Conservation (phyloP, 2,888 invertebrate genomes). For the Harpalus rufipes region DNA sequence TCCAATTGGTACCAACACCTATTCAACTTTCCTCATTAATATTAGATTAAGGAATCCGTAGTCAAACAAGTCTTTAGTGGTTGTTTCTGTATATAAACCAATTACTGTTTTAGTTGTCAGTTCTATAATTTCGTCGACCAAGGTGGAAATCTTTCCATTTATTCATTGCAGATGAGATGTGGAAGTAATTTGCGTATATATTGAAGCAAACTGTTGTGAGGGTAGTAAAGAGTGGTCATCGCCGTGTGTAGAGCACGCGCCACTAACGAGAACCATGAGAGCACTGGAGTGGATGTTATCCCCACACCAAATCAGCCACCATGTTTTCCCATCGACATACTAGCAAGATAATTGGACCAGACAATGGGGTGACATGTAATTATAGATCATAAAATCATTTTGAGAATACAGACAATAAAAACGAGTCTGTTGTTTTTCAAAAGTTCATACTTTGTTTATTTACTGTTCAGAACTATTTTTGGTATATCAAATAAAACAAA, state of each 20-base stretch:
- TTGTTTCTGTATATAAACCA: too few species aligned
- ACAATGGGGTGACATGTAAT: background rate
- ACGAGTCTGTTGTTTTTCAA: too few species aligned
- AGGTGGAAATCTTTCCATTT: too few species aligned
- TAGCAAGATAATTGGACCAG: background rate
- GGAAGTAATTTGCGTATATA: background rate
- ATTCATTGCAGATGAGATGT: too few species aligned
- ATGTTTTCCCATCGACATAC: background rate
- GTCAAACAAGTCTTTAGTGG: too few species aligned
- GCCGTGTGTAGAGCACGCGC: constrained; percentile 7
- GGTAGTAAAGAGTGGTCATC: constrained; percentile 21
- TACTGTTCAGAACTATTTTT: background rate
- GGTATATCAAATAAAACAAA: background rate
- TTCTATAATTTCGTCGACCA: too few species aligned
- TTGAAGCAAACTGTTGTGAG: background rate
- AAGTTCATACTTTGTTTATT: too few species aligned
- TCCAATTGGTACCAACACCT: too few species aligned
- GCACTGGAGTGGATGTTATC: constrained; percentile 20
- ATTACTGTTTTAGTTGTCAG: too few species aligned
- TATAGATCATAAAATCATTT: background rate
- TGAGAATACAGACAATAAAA: background rate
- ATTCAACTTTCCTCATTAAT: too few species aligned
- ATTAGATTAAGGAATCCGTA: too few species aligned
- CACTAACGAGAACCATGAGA: constrained; percentile 12
- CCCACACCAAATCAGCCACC: background rate